Evolutionary conservation across 1,140 invertebrate species (phyloP).

Genomic region (Leptoteleia sp.): DNA sequence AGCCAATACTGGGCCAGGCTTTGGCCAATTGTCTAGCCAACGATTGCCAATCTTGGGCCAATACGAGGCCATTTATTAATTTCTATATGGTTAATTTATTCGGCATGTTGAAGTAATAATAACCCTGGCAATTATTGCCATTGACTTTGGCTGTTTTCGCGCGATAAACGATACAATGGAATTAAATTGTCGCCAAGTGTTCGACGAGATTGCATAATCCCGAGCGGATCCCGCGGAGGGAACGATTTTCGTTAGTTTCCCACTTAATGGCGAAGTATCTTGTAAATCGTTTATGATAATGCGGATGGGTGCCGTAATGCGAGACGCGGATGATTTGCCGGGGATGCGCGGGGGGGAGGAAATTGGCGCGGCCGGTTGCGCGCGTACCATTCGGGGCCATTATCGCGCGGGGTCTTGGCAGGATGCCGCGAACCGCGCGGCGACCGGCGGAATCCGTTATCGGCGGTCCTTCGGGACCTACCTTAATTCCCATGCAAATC

Average conservation of each 20-base stretch:
- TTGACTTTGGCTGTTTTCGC: too few species aligned
- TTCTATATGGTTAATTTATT: too few species aligned
- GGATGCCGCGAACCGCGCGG: constrained; percentile 24
- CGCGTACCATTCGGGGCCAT: constrained; percentile 21
- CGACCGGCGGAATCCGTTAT: constrained; percentile 59
- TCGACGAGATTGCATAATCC: constrained; percentile 37
- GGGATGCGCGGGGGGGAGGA: constrained; percentile 35
- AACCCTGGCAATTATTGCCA: too few species aligned
- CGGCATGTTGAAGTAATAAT: too few species aligned
- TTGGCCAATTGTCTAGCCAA: too few species aligned
- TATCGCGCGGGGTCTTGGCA: constrained; percentile 40
- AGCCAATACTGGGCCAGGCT: too few species aligned
- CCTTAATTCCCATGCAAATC: constrained; percentile 79
- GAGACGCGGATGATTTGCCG: constrained; percentile 30
- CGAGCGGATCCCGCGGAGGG: constrained; percentile 4
- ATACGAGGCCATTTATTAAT: too few species aligned
- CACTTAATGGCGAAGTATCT: constrained; percentile 55
- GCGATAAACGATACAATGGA: too few species aligned
- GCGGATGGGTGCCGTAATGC: constrained; percentile 30
- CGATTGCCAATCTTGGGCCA: too few species aligned
- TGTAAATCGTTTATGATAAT: constrained; percentile 64
- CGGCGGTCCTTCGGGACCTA: constrained; percentile 66
- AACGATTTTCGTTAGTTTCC: constrained; percentile 33
- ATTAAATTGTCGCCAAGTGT: too few species aligned
- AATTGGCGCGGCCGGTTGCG: constrained; percentile 54